Evolutionary conservation across 2,888 invertebrate species (phyloP), one percentile per base, ranked within the genome.

Genomic region (Tryphoninae sp.): DNA sequence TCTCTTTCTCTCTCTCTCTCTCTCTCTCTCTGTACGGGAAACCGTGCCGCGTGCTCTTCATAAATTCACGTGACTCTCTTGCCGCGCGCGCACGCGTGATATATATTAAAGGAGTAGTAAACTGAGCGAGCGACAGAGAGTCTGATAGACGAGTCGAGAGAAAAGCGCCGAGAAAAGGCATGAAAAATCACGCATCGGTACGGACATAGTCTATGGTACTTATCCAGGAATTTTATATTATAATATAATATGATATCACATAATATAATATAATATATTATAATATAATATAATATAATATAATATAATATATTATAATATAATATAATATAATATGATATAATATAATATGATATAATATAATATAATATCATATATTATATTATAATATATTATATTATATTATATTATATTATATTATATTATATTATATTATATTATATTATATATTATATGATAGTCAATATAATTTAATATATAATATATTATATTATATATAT

Each of bases 41-140:
- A 33, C 33, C 33, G 80, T 78, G 83, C 83, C 81, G 81, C 82
- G 67, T 79, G 81, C 78, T 67, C 77, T 72, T 86, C 84, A 86
- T 86, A 84, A 86, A 85, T 86, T 86, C 85, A 77, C 83, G 83
- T 83, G 84, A 81, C 82, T 77, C 61, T 74, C 72, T 22, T 19
- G 69, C 42, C 68, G 51, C 79, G 3, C 33, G 33, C 33, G 33
- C 33, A 33, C 33, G 33, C 33, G 7, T 7, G 74, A 49, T 75
- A 78, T 85, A 82, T 85, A 84, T 84, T 86, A 83, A 84, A 80
- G 76, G 58, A 64, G 59, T 51, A 42, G 59, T 42, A 40, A 33
- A 58, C 23, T 68, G 22, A 53, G 40, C 9, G 11, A 55, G 59
- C 3, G 62, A 55, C 33, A 42, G 26, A 33, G 53, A 40, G n/a